These are phyloP conservation scores for Apotomis betuletana DNA, from an alignment of 2,888 invertebrate genomes.

Conservation along the genomic window DNA sequence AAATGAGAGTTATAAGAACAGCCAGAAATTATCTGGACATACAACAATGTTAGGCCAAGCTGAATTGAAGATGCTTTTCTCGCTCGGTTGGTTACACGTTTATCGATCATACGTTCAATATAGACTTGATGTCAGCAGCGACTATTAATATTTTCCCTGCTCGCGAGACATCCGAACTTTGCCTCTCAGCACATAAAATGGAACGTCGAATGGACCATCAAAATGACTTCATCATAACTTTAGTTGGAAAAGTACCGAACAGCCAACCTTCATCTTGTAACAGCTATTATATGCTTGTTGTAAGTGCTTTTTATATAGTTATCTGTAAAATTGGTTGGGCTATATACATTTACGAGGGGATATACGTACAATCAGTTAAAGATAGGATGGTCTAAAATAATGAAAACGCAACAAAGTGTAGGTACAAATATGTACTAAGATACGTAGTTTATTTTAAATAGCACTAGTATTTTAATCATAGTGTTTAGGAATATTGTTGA, in stretches of 20 bases:
- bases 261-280: conserved; percentile 21
- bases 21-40: too few species aligned
- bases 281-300: conserved; percentile 4
- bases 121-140: not conserved
- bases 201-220: conserved; percentile 23
- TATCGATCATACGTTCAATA: not conserved
- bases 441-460: too few species aligned
- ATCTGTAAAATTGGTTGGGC: not conserved
- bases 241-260: conserved; percentile 15
- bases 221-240: conserved; percentile 33
- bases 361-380: not conserved
- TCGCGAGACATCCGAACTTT: conserved; percentile 10
- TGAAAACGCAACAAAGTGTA: too few species aligned
- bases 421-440: too few species aligned
- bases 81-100: too few species aligned
- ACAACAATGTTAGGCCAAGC: too few species aligned
- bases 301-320: conserved; percentile 16
- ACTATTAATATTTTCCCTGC: conserved; percentile 11
- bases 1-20: too few species aligned
- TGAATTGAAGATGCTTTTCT: too few species aligned
- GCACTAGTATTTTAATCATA: too few species aligned
- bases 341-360: not conserved
- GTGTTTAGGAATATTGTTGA: too few species aligned
- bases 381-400: too few species aligned
- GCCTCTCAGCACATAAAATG: conserved; percentile 24